Evolutionary conservation across 2,797 vertebrate genomes (phyloP).

Genomic region (Cryptoprocta ferox): DNA sequence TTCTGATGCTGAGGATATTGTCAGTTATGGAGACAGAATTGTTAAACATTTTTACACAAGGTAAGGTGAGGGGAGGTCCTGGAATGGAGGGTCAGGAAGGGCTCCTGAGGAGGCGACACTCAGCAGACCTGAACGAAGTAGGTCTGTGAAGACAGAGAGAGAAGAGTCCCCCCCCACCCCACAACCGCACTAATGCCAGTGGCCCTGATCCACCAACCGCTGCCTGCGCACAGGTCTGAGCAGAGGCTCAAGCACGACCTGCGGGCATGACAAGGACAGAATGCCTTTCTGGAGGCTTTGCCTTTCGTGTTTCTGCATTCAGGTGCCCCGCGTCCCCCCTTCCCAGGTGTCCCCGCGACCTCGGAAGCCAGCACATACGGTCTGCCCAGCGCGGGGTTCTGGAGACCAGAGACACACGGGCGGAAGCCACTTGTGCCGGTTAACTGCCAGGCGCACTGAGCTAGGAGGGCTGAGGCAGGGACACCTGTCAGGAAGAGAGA

Average conservation of each 20-base stretch:
- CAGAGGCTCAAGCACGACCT: not conserved
- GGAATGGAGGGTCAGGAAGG: not conserved
- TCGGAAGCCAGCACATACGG: no score
- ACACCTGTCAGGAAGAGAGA: not conserved
- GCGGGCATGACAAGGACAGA: accelerated
- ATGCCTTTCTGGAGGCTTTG: not conserved
- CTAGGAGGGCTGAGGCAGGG: not conserved
- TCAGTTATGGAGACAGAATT: not conserved
- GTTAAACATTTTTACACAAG: not conserved
- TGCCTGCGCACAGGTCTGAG: accelerated
- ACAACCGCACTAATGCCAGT: accelerated
- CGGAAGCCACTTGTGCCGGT: no score
- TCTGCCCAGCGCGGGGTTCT: not conserved
- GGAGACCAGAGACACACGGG: accelerated
- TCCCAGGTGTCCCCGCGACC: accelerated
- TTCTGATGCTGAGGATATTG: not conserved
- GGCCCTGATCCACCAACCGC: not conserved
- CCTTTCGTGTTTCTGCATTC: not conserved
- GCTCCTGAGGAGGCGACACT: not conserved
- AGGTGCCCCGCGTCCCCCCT: not conserved
- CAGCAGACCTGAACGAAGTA: not conserved
- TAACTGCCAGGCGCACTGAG: accelerated
- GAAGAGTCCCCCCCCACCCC: not conserved
- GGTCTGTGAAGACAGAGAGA: not conserved
- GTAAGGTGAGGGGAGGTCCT: not conserved